Percentiles rank a stretch among this genome's conserved stretches.
Conservation (phyloP, 2,113 vertebrate species). For the Strix uralensis region DNA sequence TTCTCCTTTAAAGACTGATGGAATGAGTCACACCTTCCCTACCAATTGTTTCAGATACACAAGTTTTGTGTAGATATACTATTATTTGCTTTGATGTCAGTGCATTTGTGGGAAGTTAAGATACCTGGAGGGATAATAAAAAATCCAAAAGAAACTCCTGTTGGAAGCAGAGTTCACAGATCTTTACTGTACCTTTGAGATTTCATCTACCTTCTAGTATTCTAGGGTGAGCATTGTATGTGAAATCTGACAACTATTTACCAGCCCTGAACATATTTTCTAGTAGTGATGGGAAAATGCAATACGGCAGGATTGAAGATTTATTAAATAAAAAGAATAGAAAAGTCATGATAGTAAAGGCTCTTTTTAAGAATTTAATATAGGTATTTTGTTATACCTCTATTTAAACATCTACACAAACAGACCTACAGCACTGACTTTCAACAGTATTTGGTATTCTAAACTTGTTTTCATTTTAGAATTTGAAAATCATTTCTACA, state of each 20-base stretch:
- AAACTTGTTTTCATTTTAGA: neutral
- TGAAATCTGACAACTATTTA: neutral
- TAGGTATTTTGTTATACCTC: neutral
- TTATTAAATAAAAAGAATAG: neutral
- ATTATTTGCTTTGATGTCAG: neutral
- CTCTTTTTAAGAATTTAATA: neutral
- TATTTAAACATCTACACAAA: neutral
- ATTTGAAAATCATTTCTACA: neutral
- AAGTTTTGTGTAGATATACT: neutral
- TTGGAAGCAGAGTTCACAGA: neutral
- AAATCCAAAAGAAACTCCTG: neutral
- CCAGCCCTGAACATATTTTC: neutral
- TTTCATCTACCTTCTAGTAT: neutral
- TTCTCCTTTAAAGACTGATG: neutral
- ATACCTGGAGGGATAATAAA: neutral
- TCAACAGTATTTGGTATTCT: neutral
- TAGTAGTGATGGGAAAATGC: neutral
- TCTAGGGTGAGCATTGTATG: neutral
- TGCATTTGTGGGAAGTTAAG: neutral
- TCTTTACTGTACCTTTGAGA: neutral
- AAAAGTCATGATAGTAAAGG: neutral
- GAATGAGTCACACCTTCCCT: neutral
- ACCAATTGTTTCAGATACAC: neutral
- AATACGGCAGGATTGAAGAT: neutral
- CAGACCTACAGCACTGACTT: neutral